Percentiles rank a stretch among this genome's conserved stretches.
Conservation (phyloP, 2,113 vertebrate species). For the Anthoscopus minutus region DNA sequence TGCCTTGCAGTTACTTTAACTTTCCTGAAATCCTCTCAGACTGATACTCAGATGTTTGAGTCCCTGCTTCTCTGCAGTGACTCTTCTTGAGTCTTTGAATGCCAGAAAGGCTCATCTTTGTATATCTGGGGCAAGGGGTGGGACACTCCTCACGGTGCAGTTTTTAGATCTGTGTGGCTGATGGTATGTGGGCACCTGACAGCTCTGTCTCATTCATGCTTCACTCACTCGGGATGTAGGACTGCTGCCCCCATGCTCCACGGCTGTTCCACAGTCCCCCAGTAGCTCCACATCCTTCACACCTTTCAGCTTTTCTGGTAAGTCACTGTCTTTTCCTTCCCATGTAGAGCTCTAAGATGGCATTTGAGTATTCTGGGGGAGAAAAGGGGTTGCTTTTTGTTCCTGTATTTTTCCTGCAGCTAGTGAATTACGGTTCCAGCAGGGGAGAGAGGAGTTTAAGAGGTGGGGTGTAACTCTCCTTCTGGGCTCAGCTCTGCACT, state of each 20-base stretch:
- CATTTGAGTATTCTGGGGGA: not conserved
- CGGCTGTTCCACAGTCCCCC: not conserved
- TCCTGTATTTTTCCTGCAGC: not conserved
- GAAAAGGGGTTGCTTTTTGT: not conserved
- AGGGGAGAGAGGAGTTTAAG: not conserved
- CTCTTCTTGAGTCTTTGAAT: not conserved
- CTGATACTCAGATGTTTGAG: not conserved
- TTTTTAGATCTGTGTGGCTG: slow-evolving; percentile 1
- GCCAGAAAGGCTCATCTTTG: not conserved
- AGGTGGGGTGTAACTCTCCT: not conserved
- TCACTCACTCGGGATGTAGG: slow-evolving; percentile 15
- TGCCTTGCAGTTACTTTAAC: not conserved
- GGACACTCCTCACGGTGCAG: slow-evolving; percentile 4
- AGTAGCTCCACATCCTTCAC: not conserved
- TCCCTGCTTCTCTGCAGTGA: not conserved
- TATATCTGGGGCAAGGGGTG: not conserved
- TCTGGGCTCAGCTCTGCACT: not conserved
- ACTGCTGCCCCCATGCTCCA: not conserved
- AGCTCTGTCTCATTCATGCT: slow-evolving; percentile 29
- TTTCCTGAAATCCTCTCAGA: not conserved
- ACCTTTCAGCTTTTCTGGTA: not conserved
- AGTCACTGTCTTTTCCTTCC: slow-evolving; percentile 1
- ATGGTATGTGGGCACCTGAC: not conserved
- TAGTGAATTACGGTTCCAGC: not conserved
- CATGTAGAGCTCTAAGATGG: not conserved